Conservation (phyloP, 2,797 vertebrate species). For the Decapterus maruadsi region DNA sequence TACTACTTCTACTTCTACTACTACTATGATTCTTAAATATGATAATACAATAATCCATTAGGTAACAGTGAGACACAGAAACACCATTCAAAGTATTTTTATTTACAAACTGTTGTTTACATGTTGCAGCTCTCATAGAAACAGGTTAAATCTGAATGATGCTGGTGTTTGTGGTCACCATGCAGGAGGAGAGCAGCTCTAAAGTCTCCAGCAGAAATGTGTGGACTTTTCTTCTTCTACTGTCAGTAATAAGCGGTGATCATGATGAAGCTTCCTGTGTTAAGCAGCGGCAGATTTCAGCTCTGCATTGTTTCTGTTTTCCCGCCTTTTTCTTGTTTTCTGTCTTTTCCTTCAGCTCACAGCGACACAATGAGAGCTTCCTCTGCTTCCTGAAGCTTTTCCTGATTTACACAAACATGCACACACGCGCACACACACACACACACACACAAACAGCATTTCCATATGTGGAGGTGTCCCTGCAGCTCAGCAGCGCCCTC, state of each 20-base stretch:
- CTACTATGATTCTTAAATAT: no score
- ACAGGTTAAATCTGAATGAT: not conserved
- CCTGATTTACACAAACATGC: slow-evolving; percentile 2
- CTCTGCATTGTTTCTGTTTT: slow-evolving; percentile 42
- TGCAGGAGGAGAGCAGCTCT: not conserved
- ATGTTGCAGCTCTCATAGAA: not conserved
- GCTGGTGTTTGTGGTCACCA: not conserved
- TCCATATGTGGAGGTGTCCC: not conserved
- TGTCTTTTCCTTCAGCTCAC: slow-evolving; percentile 34
- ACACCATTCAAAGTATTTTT: not conserved
- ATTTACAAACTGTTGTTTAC: slow-evolving; percentile 16
- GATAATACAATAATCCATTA: no score
- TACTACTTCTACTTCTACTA: no score
- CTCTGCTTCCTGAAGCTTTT: slow-evolving; percentile 50
- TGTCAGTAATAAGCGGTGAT: not conserved
- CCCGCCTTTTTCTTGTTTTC: slow-evolving; percentile 41
- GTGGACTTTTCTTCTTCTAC: slow-evolving; percentile 16
- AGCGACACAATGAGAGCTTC: slow-evolving; percentile 54
- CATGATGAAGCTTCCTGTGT: slow-evolving; percentile 28
- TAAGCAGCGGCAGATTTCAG: not conserved
- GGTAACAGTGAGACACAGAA: no score
- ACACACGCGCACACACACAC: slow-evolving; percentile 17
- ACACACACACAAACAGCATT: slow-evolving; percentile 11
- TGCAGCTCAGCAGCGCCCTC: not conserved
- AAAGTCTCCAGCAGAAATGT: not conserved